A percentile compares a stretch with the other conserved stretches of the same genome.
phyloP scores from a whole-genome alignment of 2,888 invertebrate genomes.

The Mechanitis mazaeus region DNA sequence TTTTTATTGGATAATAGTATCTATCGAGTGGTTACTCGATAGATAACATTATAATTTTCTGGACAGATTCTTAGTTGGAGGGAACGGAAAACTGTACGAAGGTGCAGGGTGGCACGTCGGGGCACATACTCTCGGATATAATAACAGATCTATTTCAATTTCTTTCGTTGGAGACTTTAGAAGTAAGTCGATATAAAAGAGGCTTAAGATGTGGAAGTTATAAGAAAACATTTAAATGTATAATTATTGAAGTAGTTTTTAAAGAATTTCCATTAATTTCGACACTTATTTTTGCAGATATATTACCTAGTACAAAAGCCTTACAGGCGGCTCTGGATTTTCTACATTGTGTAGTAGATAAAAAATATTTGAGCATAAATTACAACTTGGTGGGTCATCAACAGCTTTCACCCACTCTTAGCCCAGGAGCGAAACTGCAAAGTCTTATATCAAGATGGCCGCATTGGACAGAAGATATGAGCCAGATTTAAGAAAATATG shows the following conservation, averaged over 20 bases:
- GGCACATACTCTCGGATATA: conserved; percentile 74
- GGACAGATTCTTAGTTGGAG: conserved; percentile 75
- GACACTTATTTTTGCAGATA: conserved; percentile 32
- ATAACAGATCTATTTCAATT: conserved; percentile 72
- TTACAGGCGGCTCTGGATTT: conserved; percentile 64
- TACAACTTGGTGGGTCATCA: conserved; percentile 75
- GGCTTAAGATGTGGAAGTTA: too few relatives aligned
- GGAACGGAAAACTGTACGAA: conserved; percentile 78
- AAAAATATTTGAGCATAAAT: conserved; percentile 55
- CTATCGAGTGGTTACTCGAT: too few relatives aligned
- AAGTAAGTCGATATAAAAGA: conserved; percentile 44
- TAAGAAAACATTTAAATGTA: background rate
- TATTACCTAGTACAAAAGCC: conserved; percentile 57
- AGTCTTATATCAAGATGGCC: conserved; percentile 71
- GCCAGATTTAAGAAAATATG: conserved; percentile 3
- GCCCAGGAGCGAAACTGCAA: conserved; percentile 74
- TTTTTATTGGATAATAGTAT: too few relatives aligned
- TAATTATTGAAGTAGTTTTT: too few relatives aligned
- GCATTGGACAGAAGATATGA: conserved; percentile 41
- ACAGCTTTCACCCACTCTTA: conserved; percentile 68
- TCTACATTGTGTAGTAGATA: conserved; percentile 64
- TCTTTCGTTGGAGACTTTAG: conserved; percentile 76
- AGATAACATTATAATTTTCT: too few relatives aligned
- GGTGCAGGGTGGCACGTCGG: conserved; percentile 78
- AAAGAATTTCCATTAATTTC: background rate